Evolutionary conservation across 2,888 invertebrate genomes (phyloP).

Genomic region (Mactromeris polynyma): DNA sequence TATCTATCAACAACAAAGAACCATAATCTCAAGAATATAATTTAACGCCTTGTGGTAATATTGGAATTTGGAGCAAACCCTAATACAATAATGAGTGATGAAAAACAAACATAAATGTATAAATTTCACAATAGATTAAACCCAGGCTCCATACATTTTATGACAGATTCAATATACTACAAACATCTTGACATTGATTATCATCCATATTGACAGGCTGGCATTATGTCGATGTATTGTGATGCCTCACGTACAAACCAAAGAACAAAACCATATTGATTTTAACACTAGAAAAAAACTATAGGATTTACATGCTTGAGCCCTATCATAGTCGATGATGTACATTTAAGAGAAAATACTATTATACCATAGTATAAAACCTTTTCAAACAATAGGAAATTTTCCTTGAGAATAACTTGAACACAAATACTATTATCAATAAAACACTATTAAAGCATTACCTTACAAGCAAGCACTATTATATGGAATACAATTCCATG

Average conservation of each 20-base stretch:
- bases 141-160: not conserved
- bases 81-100: not conserved
- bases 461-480: no score
- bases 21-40: no score
- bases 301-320: not conserved
- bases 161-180: constrained; percentile 5
- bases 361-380: no score
- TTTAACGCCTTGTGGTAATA: not conserved
- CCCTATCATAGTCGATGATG: not conserved
- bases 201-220: constrained; percentile 8
- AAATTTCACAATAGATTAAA: not conserved
- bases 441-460: no score
- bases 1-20: no score
- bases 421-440: no score
- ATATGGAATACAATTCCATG: no score
- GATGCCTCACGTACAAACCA: not conserved
- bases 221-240: constrained; percentile 1
- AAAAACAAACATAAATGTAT: not conserved
- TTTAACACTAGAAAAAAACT: constrained; percentile 10
- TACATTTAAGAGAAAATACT: no score
- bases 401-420: no score
- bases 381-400: no score
- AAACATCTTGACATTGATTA: constrained; percentile 13
- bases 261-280: constrained; percentile 4
- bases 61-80: not conserved